Evolutionary conservation across 2,113 vertebrate species (phyloP).

Genomic region (Tringa solitaria): DNA sequence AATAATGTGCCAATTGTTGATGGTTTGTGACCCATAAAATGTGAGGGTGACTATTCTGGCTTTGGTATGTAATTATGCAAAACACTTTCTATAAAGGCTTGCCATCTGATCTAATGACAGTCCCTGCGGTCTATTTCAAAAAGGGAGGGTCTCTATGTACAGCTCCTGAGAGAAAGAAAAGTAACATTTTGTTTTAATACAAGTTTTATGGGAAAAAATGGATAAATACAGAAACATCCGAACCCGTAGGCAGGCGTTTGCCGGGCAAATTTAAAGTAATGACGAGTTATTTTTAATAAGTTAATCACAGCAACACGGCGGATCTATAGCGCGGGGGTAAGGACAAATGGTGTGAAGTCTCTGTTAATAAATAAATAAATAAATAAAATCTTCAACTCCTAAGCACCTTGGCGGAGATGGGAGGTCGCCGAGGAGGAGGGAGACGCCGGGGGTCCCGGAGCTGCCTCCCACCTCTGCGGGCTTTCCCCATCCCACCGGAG

Average conservation of each 20-base stretch:
- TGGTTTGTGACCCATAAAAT: slow-evolving; percentile 99
- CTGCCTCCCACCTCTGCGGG: not conserved
- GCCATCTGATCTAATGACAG: slow-evolving; percentile 99
- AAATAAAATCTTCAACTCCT: not conserved
- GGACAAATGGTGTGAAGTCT: not conserved
- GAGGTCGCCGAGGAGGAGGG: not conserved
- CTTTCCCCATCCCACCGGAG: not conserved
- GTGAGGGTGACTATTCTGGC: slow-evolving; percentile 98
- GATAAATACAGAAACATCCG: slow-evolving; percentile 69
- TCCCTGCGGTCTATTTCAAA: slow-evolving; percentile 91
- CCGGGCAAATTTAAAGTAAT: slow-evolving; percentile 52
- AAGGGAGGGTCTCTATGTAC: slow-evolving; percentile 83
- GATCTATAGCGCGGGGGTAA: not conserved
- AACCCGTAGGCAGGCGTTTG: slow-evolving; percentile 52
- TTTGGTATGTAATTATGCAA: slow-evolving; percentile 99
- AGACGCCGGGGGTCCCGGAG: not conserved
- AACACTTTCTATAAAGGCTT: slow-evolving; percentile 99
- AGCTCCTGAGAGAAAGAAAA: slow-evolving; percentile 77
- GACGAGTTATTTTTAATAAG: slow-evolving; percentile 56
- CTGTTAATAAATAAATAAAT: not conserved
- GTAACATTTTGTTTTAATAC: slow-evolving; percentile 84
- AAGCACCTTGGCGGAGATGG: slow-evolving; percentile 12
- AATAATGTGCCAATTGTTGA: slow-evolving; percentile 99
- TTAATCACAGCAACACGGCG: slow-evolving; percentile 37
- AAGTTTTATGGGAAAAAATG: slow-evolving; percentile 75